Conservation (phyloP, 2,113 vertebrate species). For the Manacus vitellinus region DNA sequence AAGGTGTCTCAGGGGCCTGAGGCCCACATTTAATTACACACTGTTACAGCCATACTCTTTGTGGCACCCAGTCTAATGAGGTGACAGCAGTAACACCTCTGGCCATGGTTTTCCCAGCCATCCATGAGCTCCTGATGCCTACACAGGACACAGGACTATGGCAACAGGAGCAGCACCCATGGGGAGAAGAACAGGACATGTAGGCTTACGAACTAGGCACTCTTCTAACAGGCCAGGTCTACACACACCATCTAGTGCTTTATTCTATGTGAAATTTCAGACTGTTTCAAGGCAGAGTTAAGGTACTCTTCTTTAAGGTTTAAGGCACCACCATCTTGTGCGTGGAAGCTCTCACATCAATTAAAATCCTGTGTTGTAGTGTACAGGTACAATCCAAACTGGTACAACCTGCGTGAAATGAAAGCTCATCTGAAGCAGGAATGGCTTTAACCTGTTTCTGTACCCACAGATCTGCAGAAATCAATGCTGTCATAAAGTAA, state of each 20-base stretch:
- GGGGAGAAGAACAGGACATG: neutral
- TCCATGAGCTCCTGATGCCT: neutral
- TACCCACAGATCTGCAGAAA: neutral
- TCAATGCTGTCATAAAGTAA: fast-evolving
- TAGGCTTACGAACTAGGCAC: neutral
- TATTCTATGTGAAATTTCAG: neutral
- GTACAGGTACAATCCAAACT: neutral
- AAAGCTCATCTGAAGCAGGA: neutral
- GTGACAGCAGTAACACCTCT: neutral
- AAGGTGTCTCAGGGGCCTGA: neutral
- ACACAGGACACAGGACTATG: fast-evolving
- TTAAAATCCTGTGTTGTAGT: neutral
- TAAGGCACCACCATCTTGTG: neutral
- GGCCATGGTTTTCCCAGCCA: neutral
- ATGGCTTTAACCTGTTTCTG: neutral
- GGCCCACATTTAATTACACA: fast-evolving
- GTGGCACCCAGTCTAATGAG: neutral
- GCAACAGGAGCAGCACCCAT: neutral
- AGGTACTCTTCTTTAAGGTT: neutral
- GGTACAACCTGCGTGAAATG: neutral
- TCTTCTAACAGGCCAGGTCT: neutral
- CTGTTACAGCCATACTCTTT: neutral
- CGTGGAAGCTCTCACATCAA: neutral
- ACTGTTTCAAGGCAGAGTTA: neutral
- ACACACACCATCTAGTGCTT: neutral